phyloP scores from a whole-genome alignment of 2,888 invertebrate genomes.

The Coremacera marginata region DNA sequence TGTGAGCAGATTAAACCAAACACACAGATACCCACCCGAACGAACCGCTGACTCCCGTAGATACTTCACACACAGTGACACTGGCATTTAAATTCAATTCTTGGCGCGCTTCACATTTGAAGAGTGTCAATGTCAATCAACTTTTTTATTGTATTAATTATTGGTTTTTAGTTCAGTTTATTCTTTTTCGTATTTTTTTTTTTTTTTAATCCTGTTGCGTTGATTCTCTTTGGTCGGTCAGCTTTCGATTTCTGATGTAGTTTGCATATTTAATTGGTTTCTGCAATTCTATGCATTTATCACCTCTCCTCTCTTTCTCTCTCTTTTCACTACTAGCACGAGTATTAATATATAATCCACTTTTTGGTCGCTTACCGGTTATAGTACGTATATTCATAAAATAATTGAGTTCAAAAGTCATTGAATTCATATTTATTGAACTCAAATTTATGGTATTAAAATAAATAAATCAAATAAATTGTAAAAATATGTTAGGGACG shows the following conservation, averaged over 20 bases:
- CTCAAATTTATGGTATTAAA: no score
- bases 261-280: slow-evolving; percentile 20
- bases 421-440: no score
- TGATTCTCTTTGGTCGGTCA: slow-evolving; percentile 5
- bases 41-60: no score
- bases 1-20: no score
- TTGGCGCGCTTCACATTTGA: slow-evolving; percentile 12
- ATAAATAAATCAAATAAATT: no score
- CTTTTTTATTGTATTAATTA: slow-evolving; percentile 7
- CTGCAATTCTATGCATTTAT: not conserved
- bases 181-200: not conserved
- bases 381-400: no score
- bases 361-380: no score
- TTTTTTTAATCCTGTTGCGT: slow-evolving; percentile 25
- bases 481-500: no score
- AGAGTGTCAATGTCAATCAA: slow-evolving; percentile 18
- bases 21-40: not conserved
- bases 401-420: no score
- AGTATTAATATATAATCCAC: no score
- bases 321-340: not conserved
- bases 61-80: no score
- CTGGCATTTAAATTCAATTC: not conserved
- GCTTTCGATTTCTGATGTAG: slow-evolving; percentile 1
- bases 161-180: not conserved
- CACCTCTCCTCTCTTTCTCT: slow-evolving; percentile 15